phyloP scores from a whole-genome alignment of 2,113 vertebrate genomes.

The Arothron firmamentum region DNA sequence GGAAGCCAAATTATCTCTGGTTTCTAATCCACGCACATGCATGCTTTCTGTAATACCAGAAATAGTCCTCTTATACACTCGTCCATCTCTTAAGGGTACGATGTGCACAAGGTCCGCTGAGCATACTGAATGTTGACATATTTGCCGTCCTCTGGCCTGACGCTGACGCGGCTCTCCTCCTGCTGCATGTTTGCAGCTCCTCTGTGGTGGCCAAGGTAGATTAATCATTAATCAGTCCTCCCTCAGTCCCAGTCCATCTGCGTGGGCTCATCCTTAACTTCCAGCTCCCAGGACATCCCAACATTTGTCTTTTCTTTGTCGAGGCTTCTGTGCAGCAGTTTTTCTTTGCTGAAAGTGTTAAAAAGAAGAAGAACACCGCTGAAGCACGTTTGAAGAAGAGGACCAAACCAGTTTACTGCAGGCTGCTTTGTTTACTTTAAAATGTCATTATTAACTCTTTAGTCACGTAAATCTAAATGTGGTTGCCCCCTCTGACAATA shows the following conservation, averaged over 20 bases:
- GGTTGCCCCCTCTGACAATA: too few species aligned
- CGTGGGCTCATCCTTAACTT: slow-evolving; percentile 28
- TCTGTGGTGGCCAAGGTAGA: slow-evolving; percentile 42
- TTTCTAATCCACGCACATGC: slow-evolving; percentile 1
- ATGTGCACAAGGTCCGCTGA: slow-evolving; percentile 62
- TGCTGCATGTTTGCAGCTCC: slow-evolving; percentile 35
- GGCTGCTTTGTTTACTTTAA: too few species aligned
- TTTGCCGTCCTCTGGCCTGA: slow-evolving; percentile 25
- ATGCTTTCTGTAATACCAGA: slow-evolving; percentile 32
- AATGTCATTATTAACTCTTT: too few species aligned
- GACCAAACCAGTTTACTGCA: too few species aligned
- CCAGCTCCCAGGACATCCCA: slow-evolving; percentile 17
- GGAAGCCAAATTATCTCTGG: not conserved
- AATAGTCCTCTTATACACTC: slow-evolving; percentile 53
- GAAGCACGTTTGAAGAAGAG: too few species aligned
- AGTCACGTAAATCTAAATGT: too few species aligned
- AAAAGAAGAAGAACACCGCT: too few species aligned
- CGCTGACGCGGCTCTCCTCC: slow-evolving; percentile 37
- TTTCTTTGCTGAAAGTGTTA: too few species aligned
- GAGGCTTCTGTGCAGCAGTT: not conserved
- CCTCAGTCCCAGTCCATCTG: slow-evolving; percentile 46
- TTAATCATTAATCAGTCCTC: slow-evolving; percentile 58
- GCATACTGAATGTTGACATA: slow-evolving; percentile 44
- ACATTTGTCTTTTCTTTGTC: not conserved
- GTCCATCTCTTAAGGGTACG: slow-evolving; percentile 52